Evolutionary conservation across 2,797 vertebrate species (phyloP).

Genomic region (Dipus sagitta): DNA sequence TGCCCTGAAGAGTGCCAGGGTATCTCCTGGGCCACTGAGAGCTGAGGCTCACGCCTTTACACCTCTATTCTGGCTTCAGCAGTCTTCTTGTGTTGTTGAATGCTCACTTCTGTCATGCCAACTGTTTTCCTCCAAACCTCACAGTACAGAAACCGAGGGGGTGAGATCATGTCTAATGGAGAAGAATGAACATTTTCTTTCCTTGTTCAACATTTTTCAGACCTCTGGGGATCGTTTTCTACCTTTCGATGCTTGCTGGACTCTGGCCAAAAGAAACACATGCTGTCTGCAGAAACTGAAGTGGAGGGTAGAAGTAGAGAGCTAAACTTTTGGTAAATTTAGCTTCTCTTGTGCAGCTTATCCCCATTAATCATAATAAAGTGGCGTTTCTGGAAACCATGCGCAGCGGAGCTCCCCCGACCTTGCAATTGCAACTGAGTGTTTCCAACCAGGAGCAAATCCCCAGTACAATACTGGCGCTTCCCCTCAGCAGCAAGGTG

Average conservation of each 20-base stretch:
- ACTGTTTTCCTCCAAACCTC: background rate
- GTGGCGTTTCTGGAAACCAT: constrained; percentile 15
- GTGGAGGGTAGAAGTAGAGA: background rate
- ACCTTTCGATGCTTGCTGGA: constrained; percentile 68
- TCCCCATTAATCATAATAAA: constrained; percentile 68
- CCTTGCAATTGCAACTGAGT: constrained; percentile 28
- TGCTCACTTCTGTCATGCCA: accelerated
- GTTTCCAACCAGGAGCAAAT: constrained; percentile 63
- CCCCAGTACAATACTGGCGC: constrained; percentile 22
- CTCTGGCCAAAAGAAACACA: constrained; percentile 78
- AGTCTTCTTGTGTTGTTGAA: accelerated
- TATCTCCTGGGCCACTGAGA: background rate
- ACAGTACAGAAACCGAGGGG: background rate
- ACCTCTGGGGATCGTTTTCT: constrained; percentile 80
- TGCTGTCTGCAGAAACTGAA: constrained; percentile 31
- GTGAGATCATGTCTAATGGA: background rate
- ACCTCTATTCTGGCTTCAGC: background rate
- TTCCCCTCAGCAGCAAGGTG: no score
- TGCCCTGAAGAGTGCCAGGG: background rate
- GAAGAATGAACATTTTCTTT: background rate
- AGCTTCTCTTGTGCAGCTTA: constrained; percentile 79
- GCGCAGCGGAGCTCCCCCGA: constrained; percentile 64
- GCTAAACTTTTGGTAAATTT: constrained; percentile 69
- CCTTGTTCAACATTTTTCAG: constrained; percentile 73
- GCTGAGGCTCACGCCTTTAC: background rate